phyloP scores from a whole-genome alignment of 2,797 vertebrate genomes.

The Aldrovandia affinis region DNA sequence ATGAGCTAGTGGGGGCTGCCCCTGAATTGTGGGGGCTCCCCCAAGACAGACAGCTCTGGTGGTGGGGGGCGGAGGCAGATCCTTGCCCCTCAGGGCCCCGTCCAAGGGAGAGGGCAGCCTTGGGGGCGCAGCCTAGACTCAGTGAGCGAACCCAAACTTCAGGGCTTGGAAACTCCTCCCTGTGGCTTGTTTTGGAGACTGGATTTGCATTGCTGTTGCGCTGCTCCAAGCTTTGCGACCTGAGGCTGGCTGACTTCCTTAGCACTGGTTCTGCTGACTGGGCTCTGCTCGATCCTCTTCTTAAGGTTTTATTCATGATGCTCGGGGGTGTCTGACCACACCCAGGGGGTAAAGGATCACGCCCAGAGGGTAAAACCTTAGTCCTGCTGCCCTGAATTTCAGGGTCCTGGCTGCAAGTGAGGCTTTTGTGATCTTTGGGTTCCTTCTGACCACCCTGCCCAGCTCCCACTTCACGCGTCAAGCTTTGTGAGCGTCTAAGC shows the following conservation, averaged over 20 bases:
- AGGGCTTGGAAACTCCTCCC: constrained; percentile 65
- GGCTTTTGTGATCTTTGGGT: too few relatives aligned
- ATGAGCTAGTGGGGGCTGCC: constrained; percentile 18
- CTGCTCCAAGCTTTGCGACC: constrained; percentile 47
- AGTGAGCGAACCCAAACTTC: constrained; percentile 76
- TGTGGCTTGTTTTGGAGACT: constrained; percentile 57
- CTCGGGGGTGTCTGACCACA: not conserved
- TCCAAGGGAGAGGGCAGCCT: constrained; percentile 32
- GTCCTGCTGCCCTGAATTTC: constrained; percentile 30
- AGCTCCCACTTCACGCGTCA: not conserved
- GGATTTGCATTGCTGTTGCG: constrained; percentile 66
- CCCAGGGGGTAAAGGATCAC: constrained; percentile 1
- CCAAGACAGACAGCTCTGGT: constrained; percentile 12
- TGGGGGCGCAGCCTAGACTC: constrained; percentile 60
- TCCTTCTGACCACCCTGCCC: not conserved
- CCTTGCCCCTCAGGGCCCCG: constrained; percentile 42
- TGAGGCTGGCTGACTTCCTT: constrained; percentile 36
- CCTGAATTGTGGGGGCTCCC: not conserved
- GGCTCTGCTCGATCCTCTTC: constrained; percentile 32
- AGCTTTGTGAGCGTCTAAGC: constrained; percentile 13
- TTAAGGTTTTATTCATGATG: constrained; percentile 25
- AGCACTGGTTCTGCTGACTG: constrained; percentile 32
- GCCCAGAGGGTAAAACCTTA: not conserved
- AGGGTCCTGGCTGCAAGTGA: constrained; percentile 12
- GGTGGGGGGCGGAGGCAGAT: constrained; percentile 13